Evolutionary conservation across 2,797 vertebrate genomes (phyloP), one percentile per base, ranked within the genome.

Genomic region (Enteromius radiatus): DNA sequence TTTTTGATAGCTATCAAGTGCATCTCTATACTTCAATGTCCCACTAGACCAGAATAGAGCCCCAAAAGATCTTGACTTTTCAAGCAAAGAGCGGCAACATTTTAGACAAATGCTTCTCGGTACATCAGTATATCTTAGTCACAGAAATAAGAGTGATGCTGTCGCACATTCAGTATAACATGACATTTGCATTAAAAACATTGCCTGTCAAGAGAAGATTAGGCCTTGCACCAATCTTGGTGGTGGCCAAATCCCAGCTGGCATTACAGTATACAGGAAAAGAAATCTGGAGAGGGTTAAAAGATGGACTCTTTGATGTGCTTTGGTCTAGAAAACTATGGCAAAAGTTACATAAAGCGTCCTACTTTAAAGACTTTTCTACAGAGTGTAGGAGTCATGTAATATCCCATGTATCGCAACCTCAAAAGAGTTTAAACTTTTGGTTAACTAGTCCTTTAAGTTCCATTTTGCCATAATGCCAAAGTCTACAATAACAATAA

Each of bases 151-250:
- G 28, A 78, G 11, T 65, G 21, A 49, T 65, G 31, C 17, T 15
- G 26, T 21, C 11, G 1, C 23, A 21, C 28, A 31, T 77, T 77
- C 75, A 64, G 65, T 36, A 78, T 21, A 49, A 65, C 43, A 49
- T 78, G 76, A 78, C 61, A 78, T 78, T 65, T 49, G 12, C 43
- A 76, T 76, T 59, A 59, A 49, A 77, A n/a, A 64, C 19, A 33
- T 33, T 78, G 43, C 41, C 23, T 21, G 23, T 76, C 17, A 15
- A n/a, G n/a, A n/a, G 23, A 45, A 76, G 74, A 28, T 56, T 12
- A 23, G 49, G 12, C 11, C 33, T 54, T 36, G 36, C 1, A 12
- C 21, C 33, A 59, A 14, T 43, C 31, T 26, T 77, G n/a, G 54
- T 43, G 59, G 19, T 77, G 59, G 41, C 21, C n/a, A 61, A 61